Base-by-base conservation (phyloP, 2,888 invertebrate genomes). In the Amblyteles armatorius region DNA sequence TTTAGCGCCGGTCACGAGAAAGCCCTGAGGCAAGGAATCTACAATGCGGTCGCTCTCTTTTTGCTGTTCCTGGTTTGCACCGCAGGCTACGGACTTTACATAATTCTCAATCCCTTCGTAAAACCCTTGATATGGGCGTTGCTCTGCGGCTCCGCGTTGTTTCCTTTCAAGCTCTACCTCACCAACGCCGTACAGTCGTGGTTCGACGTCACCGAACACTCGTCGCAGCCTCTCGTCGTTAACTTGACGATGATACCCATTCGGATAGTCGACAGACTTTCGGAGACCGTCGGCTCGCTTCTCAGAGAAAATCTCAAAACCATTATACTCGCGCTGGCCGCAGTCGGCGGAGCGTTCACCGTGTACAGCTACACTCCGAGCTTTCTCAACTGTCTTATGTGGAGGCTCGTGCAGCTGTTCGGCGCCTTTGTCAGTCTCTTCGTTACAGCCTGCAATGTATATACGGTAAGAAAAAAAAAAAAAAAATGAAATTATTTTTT, bases 91-190 rank as follows among this genome's bases (percentile, higher is more conserved):
- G 97, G 97, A 1, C 95, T 98, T 7, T 98, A 97, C 94, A 95
- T 97, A 86, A 97, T 98, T 88, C 94, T 99, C 44, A 97, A 98
- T 90, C 98, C 99, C 0, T 99, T 99, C 94, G 96, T 99, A 50
- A 97, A 98, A 88, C 99, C 99, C 0, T 94, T 99, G 77, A 95
- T 99, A 89, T 99, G 99, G 99, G 99, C 99, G 0, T 95, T 99
- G 80, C 95, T 99, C 48, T 98, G 99, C 90, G 99, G 99, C n/a
- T 98, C 99, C 0, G 97, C 99, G 55, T 95, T 99, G n/a, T 98
- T 99, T 94, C 99, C 99, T 0, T 97, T 99, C 91, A 99, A 99
- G 94, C 96, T 97, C 85, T 96, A 96, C 79, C 94, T 99, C 65
- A 96, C 98, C 0, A 96, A 96, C 83, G 94, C 96, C 84, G 95